These are phyloP conservation scores for Harpalus rufipes DNA, from an alignment of 2,888 invertebrate genomes.

Conservation along the genomic window DNA sequence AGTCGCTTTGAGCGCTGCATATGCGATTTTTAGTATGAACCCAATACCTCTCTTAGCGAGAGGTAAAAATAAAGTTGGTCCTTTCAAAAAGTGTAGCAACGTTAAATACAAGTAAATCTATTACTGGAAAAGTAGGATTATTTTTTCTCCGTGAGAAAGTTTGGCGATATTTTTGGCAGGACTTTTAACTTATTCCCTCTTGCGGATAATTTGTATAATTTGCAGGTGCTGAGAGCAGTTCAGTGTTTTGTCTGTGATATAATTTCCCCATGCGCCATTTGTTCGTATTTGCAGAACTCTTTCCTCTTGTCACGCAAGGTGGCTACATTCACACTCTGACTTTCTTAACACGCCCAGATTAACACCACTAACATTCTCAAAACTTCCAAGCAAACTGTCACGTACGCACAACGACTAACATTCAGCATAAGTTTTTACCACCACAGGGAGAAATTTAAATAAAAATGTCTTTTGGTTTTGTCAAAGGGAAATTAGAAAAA, in stretches of 20 bases:
- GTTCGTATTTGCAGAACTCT: conserved; percentile 26
- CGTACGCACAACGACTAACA: conserved; percentile 9
- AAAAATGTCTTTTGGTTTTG: too few species aligned
- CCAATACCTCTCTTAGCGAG: too few species aligned
- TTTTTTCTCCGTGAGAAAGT: too few species aligned
- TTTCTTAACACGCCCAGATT: conserved; percentile 61
- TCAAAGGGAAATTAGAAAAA: too few species aligned
- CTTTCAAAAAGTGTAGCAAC: too few species aligned
- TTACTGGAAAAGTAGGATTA: too few species aligned
- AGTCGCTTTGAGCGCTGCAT: too few species aligned
- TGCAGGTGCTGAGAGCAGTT: conserved; percentile 28
- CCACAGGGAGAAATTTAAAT: too few species aligned
- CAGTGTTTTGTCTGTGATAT: conserved; percentile 21
- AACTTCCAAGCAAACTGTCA: conserved; percentile 13
- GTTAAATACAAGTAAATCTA: too few species aligned
- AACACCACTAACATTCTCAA: conserved; percentile 59
- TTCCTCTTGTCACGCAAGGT: conserved; percentile 27
- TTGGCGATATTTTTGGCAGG: background rate
- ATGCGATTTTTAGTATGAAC: too few species aligned
- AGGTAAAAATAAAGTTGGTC: too few species aligned
- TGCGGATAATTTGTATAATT: conserved; percentile 21
- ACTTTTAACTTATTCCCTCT: background rate
- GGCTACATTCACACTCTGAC: conserved; percentile 5
- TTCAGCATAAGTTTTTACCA: background rate
- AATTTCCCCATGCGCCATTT: conserved; percentile 41